Conservation (phyloP, 2,888 invertebrate genomes). For the Pristionchus exspectatus region DNA sequence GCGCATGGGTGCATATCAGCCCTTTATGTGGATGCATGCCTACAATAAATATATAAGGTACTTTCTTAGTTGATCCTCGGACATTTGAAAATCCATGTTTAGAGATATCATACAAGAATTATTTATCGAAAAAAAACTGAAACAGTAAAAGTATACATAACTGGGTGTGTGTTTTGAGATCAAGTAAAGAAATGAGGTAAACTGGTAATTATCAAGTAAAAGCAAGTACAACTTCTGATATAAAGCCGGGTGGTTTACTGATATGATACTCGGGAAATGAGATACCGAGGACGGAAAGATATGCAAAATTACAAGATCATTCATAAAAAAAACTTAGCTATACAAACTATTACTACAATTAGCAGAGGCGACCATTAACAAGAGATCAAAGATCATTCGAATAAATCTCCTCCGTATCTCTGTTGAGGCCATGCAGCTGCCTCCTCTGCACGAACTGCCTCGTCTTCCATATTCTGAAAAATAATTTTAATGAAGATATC, state of each 20-base stretch:
- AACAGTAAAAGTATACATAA: not conserved
- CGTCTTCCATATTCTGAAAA: constrained; percentile 20
- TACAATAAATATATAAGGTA: not conserved
- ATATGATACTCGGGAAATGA: not conserved
- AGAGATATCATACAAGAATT: too few relatives aligned
- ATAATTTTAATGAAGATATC: not conserved
- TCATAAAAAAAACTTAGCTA: not conserved
- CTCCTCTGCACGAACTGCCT: constrained; percentile 42
- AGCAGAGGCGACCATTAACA: not conserved
- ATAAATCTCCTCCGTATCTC: constrained; percentile 44
- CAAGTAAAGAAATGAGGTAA: not conserved
- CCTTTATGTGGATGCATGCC: too few relatives aligned
- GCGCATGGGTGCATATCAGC: too few relatives aligned
- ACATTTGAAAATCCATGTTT: not conserved
- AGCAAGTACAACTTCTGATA: constrained; percentile 16
- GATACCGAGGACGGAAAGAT: not conserved
- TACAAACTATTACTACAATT: not conserved
- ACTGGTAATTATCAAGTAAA: not conserved
- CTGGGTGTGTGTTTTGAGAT: not conserved
- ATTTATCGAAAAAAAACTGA: too few relatives aligned
- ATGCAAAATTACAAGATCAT: not conserved
- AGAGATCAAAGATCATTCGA: constrained; percentile 41
- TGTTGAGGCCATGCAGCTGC: constrained; percentile 29
- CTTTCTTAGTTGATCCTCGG: not conserved
- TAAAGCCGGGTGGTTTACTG: not conserved